These are phyloP conservation scores for Coboldia fuscipes DNA, from an alignment of 1,140 invertebrate species.

Conservation along the genomic window DNA sequence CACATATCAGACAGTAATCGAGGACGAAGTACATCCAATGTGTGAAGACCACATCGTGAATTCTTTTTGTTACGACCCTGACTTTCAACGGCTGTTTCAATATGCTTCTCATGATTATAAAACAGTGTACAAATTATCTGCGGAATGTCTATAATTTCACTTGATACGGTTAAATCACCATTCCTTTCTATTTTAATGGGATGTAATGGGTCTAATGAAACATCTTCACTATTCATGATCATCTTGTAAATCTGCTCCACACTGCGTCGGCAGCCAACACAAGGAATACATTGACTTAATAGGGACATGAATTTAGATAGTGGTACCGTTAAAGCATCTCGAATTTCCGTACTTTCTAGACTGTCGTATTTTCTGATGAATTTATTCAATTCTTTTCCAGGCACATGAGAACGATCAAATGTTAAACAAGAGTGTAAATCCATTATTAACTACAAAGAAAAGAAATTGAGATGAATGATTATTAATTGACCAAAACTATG, in stretches of 20 bases:
- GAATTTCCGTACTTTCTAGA: constrained; percentile 55
- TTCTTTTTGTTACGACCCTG: constrained; percentile 72
- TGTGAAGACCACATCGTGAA: constrained; percentile 65
- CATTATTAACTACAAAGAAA: constrained; percentile 75
- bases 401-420: constrained; percentile 48
- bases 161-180: constrained; percentile 49
- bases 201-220: constrained; percentile 57
- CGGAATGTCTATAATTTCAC: constrained; percentile 53
- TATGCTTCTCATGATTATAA: constrained; percentile 58
- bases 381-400: constrained; percentile 62
- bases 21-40: constrained; percentile 62
- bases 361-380: constrained; percentile 59
- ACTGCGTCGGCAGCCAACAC: constrained; percentile 76
- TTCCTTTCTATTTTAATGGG: constrained; percentile 37
- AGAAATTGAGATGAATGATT: too few species aligned
- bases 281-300: constrained; percentile 71
- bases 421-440: constrained; percentile 64
- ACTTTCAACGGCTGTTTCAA: constrained; percentile 56
- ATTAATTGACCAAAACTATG: too few species aligned
- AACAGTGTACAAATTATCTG: constrained; percentile 59
- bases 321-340: constrained; percentile 60
- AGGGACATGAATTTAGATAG: constrained; percentile 60
- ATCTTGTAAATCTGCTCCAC: constrained; percentile 71
- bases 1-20: constrained; percentile 44
- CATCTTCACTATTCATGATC: constrained; percentile 55